phyloP scores from a whole-genome alignment of 2,797 vertebrate genomes.

The Selene dorsalis region DNA sequence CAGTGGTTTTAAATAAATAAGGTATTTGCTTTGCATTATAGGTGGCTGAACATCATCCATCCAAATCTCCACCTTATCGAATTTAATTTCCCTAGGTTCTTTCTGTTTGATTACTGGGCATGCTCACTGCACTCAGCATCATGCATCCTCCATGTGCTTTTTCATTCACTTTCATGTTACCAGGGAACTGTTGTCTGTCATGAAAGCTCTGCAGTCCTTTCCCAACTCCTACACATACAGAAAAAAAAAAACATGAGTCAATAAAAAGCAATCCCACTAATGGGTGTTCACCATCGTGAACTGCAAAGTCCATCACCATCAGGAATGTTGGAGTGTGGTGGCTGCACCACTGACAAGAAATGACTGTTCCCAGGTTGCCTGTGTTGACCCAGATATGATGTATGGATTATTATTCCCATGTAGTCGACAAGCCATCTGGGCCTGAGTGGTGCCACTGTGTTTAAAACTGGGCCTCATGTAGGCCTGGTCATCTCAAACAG shows the following conservation, averaged over 20 bases:
- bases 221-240: neutral
- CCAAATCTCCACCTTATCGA: neutral
- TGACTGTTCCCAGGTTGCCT: neutral
- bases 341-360: neutral
- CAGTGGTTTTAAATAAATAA: neutral
- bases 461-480: too few relatives aligned
- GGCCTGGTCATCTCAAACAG: neutral
- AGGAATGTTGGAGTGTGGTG: neutral
- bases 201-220: neutral
- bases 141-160: neutral
- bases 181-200: neutral
- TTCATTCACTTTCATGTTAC: conserved; percentile 4
- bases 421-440: neutral
- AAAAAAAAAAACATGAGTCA: neutral
- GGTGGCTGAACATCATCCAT: neutral
- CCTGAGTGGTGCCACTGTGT: neutral
- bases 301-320: conserved; percentile 11
- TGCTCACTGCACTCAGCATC: neutral
- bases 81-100: neutral
- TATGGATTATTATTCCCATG: neutral
- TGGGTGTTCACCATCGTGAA: conserved; percentile 24
- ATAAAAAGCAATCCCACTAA: conserved; percentile 60
- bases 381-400: neutral
- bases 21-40: neutral
- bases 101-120: neutral